These are phyloP conservation scores for Microtus obscurus DNA, from an alignment of 2,797 vertebrate genomes.

Conservation along the genomic window DNA sequence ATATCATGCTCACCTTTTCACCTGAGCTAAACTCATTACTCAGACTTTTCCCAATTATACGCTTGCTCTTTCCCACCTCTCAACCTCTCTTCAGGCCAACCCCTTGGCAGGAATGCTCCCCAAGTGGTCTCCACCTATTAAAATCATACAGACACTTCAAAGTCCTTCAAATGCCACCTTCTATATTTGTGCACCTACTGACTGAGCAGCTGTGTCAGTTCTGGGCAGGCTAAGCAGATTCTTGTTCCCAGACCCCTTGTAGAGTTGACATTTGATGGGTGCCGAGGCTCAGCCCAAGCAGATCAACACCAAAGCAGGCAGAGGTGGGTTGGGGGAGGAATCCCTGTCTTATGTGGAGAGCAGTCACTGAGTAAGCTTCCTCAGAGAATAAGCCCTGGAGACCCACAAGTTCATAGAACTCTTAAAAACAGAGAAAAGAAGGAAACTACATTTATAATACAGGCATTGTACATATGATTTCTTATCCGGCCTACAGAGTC, in stretches of 20 bases:
- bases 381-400: not conserved
- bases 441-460: not conserved
- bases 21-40: slow-evolving; percentile 67
- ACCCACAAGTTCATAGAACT: slow-evolving; percentile 12
- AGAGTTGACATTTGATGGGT: not conserved
- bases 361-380: not conserved
- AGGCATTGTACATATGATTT: not conserved
- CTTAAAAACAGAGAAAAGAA: not conserved
- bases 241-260: not conserved
- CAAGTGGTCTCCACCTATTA: slow-evolving; percentile 44
- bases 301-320: not conserved
- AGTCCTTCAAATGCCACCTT: slow-evolving; percentile 30
- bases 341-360: not conserved
- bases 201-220: not conserved
- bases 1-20: slow-evolving; percentile 59
- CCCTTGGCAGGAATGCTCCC: slow-evolving; percentile 19
- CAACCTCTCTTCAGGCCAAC: slow-evolving; percentile 45
- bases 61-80: slow-evolving; percentile 29
- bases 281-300: not conserved
- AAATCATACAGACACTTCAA: slow-evolving; percentile 58
- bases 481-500: not conserved
- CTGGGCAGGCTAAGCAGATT: not conserved
- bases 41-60: slow-evolving; percentile 70
- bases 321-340: not conserved
- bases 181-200: not conserved